Base-by-base conservation (phyloP, 2,888 invertebrate species). In the Mesoligia furuncula region DNA sequence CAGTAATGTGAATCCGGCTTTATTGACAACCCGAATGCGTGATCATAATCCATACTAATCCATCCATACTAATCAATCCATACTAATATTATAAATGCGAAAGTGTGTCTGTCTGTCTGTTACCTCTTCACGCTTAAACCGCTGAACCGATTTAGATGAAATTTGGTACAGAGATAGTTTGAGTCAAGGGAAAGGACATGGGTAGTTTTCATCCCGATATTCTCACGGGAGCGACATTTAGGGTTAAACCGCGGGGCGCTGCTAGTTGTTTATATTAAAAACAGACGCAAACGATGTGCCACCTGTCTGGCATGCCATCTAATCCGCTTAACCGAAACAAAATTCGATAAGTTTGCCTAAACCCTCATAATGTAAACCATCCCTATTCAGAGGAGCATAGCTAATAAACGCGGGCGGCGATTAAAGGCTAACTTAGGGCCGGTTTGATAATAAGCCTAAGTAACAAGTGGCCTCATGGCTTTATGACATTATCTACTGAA, bases 371-470 rank as follows among this genome's bases (percentile, higher is more conserved):
- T 61, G 42, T 69, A 27, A 70, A 64, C 51, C 13, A 48, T 69
- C 69, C 67, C 62, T 48, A 68, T 36, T 73, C 54, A 54, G n/a
- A 73, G 42, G 45, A 9, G 57, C 66, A 64, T 61, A 65, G 24
- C 62, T 73, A 65, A 73, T 83, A 67, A 66, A 62, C 45, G n/a
- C n/a, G 36, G 57, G n/a, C 48, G 36, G 11, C 76, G 75, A 75
- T 86, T 85, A 80, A 76, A 45, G 59, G 64, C 72, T 77, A 71
- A 86, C 57, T 61, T 54, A 66, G 36, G 27, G 51, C 75, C 54
- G 77, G 68, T 78, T 74, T 80, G 64, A 68, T 86, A 86, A 86
- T 84, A 84, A 79, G 84, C 73, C 73, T 79, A 71, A 78, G 74
- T 86, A 86, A 79, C 74, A 75, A 86, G 78, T 75, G 75, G 61